Base-by-base conservation (phyloP, 2,888 invertebrate genomes). In the Diarsia mendica region DNA sequence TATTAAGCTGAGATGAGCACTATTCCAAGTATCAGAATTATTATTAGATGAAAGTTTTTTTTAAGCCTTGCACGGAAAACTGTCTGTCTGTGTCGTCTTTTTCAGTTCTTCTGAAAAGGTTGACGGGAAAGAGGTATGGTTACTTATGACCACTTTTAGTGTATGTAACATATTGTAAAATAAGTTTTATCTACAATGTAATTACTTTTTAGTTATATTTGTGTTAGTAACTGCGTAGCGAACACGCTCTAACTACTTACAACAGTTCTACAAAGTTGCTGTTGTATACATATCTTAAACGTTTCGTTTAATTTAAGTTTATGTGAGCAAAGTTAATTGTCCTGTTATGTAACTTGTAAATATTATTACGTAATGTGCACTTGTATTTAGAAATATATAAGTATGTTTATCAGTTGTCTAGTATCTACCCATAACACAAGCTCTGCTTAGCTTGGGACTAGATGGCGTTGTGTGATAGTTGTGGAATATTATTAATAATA, bases 231-330 rank as follows among this genome's bases (percentile, higher is more conserved):
- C 64, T 76, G n/a, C n/a, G 53, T 67, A 69, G 70, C 23, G 44
- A 73, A 55, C 33, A 23, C 20, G 0, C 15, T 49, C n/a, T 3
- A 70, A 77, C 72, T 75, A 39, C 8, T 39, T 39, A 58, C 18
- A 58, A n/a, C 33, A 61, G 63, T 64, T 76, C 60, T 15, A 18
- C 6, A 28, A 67, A 68, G 28, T 82, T 77, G 44, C 33, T 55
- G 15, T 39, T 55, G 49, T 3, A 63, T n/a, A n/a, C n/a, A n/a
- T 58, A 66, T 67, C 2, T 39, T 65, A 67, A 74, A 58, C 72
- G 65, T 75, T 80, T 65, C 67, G 70, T 80, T 84, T 65, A 61
- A 72, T 80, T 84, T 81, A 44, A 60, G 48, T 84, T 77, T 80
- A 1, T 65, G 63, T 61, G 11, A 46, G 53, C 15, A 33, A 61